phyloP scores from a whole-genome alignment of 2,888 invertebrate species.

The Drosophila subsilvestris region DNA sequence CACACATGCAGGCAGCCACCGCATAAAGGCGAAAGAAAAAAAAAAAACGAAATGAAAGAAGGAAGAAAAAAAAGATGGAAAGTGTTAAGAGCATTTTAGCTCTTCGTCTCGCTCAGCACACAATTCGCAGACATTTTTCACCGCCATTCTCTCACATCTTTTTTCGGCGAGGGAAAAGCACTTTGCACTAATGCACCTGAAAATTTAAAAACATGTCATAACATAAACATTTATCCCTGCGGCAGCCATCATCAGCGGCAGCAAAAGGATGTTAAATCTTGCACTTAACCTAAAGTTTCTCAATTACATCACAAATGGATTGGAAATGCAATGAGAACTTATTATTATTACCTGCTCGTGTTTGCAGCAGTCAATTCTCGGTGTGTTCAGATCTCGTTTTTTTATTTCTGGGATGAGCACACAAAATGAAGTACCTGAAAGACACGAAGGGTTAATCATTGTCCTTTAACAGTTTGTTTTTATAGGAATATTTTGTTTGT shows the following conservation, averaged over 20 bases:
- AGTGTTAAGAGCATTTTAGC: slow-evolving; percentile 74
- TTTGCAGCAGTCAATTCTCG: not conserved
- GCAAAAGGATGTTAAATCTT: slow-evolving; percentile 40
- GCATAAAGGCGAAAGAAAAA: slow-evolving; percentile 9
- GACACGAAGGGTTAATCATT: no score
- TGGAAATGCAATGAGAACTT: not conserved
- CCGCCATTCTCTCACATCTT: slow-evolving; percentile 60
- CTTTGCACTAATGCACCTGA: slow-evolving; percentile 79
- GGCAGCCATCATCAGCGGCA: slow-evolving; percentile 32
- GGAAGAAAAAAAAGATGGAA: slow-evolving; percentile 56
- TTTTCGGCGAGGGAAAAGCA: slow-evolving; percentile 71
- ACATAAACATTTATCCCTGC: slow-evolving; percentile 76
- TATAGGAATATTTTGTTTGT: no score
- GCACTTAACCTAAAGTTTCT: slow-evolving; percentile 22
- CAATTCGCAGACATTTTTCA: slow-evolving; percentile 64
- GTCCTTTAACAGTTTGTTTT: no score
- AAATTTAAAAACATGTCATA: slow-evolving; percentile 80
- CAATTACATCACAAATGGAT: not conserved
- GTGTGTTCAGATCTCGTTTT: no score
- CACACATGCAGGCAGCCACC: slow-evolving; percentile 8
- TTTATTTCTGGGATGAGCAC: no score
- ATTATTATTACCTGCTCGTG: not conserved
- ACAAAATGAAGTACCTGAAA: no score
- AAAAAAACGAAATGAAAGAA: slow-evolving; percentile 7
- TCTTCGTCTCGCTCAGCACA: slow-evolving; percentile 51